Percentiles rank a stretch among this genome's conserved stretches.
Conservation (phyloP, 1,140 invertebrate species). For the Glossosoma conforme region DNA sequence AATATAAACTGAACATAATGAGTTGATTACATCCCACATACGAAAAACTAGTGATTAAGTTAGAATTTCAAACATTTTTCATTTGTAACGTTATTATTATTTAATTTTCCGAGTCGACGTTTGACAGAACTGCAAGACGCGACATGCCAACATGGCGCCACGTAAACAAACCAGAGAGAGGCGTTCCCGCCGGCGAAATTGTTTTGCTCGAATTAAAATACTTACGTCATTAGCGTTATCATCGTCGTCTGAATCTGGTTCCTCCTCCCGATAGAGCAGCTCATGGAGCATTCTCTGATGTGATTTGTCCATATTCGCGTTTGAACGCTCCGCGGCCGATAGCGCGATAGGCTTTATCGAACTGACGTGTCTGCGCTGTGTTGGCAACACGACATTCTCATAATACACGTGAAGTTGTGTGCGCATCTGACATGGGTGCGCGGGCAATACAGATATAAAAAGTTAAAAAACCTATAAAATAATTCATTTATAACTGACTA, state of each 20-base stretch:
- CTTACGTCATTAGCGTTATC: constrained; percentile 2
- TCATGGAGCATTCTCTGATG: not conserved
- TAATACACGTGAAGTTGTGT: constrained; percentile 1
- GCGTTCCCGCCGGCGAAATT: constrained; percentile 12
- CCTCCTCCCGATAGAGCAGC: not conserved
- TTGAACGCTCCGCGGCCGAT: not conserved
- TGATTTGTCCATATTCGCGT: not conserved
- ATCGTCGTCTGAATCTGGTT: not conserved
- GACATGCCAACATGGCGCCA: constrained; percentile 27
- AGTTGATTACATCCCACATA: too few species aligned
- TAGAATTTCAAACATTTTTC: too few species aligned
- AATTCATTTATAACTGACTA: too few species aligned
- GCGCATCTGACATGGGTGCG: too few species aligned
- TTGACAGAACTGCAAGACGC: too few species aligned
- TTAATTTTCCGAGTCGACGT: too few species aligned
- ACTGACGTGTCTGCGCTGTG: constrained; percentile 8
- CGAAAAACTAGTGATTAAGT: too few species aligned
- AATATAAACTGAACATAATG: too few species aligned
- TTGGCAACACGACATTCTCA: not conserved
- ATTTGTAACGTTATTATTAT: too few species aligned
- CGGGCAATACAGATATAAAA: too few species aligned
- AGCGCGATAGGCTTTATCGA: not conserved
- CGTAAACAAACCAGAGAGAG: constrained; percentile 24
- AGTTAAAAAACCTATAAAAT: too few species aligned
- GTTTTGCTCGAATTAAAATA: not conserved